Conservation (phyloP, 2,888 invertebrate species). For the Microplitis manilae region DNA sequence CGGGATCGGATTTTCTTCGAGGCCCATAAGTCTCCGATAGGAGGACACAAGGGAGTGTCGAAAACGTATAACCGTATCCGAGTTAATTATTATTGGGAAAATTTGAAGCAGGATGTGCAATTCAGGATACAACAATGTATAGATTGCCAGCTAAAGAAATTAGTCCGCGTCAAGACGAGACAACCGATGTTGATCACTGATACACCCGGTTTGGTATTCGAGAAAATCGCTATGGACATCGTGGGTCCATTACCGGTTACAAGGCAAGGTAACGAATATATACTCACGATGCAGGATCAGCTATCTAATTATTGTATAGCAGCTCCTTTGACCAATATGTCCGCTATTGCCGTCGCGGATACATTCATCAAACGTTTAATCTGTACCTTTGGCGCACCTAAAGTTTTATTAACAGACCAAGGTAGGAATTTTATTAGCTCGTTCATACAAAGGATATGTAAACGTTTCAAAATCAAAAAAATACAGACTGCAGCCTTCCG, state of each 20-base stretch:
- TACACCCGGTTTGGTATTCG: slow-evolving; percentile 30
- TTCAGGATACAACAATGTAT: slow-evolving; percentile 22
- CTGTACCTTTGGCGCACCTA: too few species aligned
- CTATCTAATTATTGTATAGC: too few species aligned
- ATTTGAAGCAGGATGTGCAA: slow-evolving; percentile 31
- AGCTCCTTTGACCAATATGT: too few species aligned
- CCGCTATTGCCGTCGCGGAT: too few species aligned
- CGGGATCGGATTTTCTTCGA: not conserved
- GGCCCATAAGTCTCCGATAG: slow-evolving; percentile 7
- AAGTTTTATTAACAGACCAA: too few species aligned
- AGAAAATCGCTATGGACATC: too few species aligned
- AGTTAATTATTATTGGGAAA: slow-evolving; percentile 35
- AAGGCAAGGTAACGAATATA: too few species aligned
- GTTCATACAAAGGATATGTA: not conserved
- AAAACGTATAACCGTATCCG: slow-evolving; percentile 36
- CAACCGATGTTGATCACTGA: slow-evolving; percentile 42
- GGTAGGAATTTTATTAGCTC: too few species aligned
- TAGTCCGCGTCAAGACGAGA: slow-evolving; percentile 28
- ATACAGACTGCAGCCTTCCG: not conserved
- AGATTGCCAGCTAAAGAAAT: slow-evolving; percentile 34
- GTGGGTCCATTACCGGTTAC: too few species aligned
- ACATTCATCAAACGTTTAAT: too few species aligned
- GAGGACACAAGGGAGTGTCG: slow-evolving; percentile 31
- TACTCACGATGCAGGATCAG: too few species aligned
- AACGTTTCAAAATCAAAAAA: not conserved